These are phyloP conservation scores for Ganaspis brasiliensis DNA, from an alignment of 2,888 invertebrate genomes.

Conservation along the genomic window DNA sequence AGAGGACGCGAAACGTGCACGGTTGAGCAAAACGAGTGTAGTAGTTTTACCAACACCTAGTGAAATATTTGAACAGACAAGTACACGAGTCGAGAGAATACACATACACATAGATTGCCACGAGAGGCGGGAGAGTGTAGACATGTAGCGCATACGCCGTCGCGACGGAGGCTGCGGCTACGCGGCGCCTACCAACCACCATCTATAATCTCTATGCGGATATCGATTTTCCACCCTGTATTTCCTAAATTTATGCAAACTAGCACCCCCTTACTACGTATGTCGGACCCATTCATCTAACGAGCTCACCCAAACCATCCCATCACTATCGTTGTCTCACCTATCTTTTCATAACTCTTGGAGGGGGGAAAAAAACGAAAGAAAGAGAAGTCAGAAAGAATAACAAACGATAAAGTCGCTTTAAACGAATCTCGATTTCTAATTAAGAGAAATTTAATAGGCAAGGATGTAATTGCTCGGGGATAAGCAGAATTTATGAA, in stretches of 20 bases:
- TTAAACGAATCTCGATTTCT: slow-evolving; percentile 44
- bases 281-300: slow-evolving; percentile 78
- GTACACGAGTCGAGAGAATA: slow-evolving; percentile 58
- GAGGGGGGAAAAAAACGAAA: slow-evolving; percentile 18
- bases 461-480: slow-evolving; percentile 1
- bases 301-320: slow-evolving; percentile 70
- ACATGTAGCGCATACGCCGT: slow-evolving; percentile 79
- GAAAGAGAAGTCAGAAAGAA: slow-evolving; percentile 47
- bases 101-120: slow-evolving; percentile 61
- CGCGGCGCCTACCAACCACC: slow-evolving; percentile 80
- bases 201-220: slow-evolving; percentile 81
- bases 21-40: slow-evolving; percentile 59
- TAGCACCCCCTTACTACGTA: slow-evolving; percentile 70
- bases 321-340: slow-evolving; percentile 52
- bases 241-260: slow-evolving; percentile 81
- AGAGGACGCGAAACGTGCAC: slow-evolving; percentile 60
- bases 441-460: neutral
- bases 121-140: slow-evolving; percentile 67
- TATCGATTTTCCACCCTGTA: slow-evolving; percentile 80
- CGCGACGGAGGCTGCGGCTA: slow-evolving; percentile 81
- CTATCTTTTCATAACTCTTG: slow-evolving; percentile 48
- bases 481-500: slow-evolving; percentile 21
- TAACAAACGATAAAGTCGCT: slow-evolving; percentile 50
- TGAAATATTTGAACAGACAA: slow-evolving; percentile 56
- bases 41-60: slow-evolving; percentile 62